phyloP scores from a whole-genome alignment of 2,797 vertebrate genomes.

The Rhinatrema bivittatum region DNA sequence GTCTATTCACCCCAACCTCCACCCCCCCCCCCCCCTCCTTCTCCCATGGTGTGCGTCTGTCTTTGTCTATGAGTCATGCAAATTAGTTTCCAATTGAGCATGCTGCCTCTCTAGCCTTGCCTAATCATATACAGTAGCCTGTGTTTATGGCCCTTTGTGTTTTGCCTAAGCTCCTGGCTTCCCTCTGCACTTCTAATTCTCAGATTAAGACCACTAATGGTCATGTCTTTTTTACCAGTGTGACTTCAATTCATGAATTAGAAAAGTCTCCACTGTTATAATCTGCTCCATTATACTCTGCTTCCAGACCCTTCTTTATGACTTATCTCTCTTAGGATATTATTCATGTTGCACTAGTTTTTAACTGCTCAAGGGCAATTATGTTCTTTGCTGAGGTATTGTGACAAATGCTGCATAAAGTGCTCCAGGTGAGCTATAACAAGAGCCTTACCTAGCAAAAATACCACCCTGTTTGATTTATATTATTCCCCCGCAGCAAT shows the following conservation, averaged over 20 bases:
- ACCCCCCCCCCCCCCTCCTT: no score
- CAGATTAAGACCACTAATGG: constrained; percentile 3
- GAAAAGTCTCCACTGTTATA: constrained; percentile 14
- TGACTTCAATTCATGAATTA: constrained; percentile 32
- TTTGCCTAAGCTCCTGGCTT: constrained; percentile 3
- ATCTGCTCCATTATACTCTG: no score
- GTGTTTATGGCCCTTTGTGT: no score
- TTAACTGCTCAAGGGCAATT: constrained; percentile 32
- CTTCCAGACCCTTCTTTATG: constrained; percentile 44
- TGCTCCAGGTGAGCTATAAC: constrained; percentile 15
- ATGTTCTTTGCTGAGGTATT: constrained; percentile 31
- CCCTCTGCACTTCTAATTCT: constrained; percentile 4
- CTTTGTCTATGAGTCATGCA: no score
- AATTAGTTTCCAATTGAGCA: no score
- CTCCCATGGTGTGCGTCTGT: no score
- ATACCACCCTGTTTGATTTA: constrained; percentile 5
- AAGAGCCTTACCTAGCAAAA: constrained; percentile 8
- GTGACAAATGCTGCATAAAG: constrained; percentile 23
- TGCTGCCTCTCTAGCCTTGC: no score
- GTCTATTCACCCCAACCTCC: no score
- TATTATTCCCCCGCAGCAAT: background rate
- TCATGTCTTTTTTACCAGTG: no score
- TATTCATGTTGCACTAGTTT: constrained; percentile 25
- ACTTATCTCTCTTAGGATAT: constrained; percentile 35
- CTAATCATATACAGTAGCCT: no score